Conservation (phyloP, 2,797 vertebrate genomes). For the Sebastes vulpes region DNA sequence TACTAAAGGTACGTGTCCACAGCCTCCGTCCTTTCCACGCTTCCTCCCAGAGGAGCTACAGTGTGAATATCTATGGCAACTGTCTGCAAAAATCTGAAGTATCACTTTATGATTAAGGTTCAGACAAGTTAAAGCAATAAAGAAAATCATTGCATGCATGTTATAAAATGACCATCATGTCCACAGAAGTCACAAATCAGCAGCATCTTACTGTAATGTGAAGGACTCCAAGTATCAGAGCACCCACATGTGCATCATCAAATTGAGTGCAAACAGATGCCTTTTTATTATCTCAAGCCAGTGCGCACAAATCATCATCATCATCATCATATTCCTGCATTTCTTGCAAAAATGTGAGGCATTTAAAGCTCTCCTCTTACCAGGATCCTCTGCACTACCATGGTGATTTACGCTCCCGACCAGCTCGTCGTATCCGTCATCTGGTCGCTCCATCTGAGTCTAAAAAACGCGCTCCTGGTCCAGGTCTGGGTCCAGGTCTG, state of each 20-base stretch:
- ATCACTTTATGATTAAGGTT: too few species aligned
- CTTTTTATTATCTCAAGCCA: not conserved
- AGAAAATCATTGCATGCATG: too few species aligned
- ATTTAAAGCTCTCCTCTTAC: slow-evolving; percentile 40
- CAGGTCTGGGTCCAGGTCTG: not conserved
- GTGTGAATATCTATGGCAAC: too few species aligned
- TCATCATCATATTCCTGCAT: too few species aligned
- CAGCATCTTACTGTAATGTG: too few species aligned
- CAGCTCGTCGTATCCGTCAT: slow-evolving; percentile 6
- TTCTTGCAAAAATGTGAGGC: not conserved
- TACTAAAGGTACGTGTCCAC: not conserved
- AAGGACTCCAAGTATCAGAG: too few species aligned
- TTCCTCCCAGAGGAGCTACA: too few species aligned
- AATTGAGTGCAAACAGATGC: not conserved
- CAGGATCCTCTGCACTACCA: slow-evolving; percentile 24
- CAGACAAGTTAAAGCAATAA: too few species aligned
- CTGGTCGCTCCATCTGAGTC: slow-evolving; percentile 58
- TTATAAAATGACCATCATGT: too few species aligned
- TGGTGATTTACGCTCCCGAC: slow-evolving; percentile 1
- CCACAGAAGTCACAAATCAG: too few species aligned
- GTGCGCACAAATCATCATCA: not conserved
- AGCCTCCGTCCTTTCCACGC: too few species aligned
- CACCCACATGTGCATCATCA: not conserved
- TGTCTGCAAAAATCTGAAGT: too few species aligned
- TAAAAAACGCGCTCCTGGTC: slow-evolving; percentile 1